Evolutionary conservation across 2,888 invertebrate species (phyloP).

Genomic region (Altica lythri): DNA sequence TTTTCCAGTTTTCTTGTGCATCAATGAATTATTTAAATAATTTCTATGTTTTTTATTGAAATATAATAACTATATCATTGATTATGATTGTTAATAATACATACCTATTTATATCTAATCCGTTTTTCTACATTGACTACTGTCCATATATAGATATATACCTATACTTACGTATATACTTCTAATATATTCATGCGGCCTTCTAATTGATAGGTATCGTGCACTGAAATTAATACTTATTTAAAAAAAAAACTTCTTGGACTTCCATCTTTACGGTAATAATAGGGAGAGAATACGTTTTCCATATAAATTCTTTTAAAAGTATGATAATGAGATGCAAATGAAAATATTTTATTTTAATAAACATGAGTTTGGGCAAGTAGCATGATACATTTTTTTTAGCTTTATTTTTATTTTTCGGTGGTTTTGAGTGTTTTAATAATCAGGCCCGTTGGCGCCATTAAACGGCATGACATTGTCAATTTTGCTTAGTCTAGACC

Average conservation of each 20-base stretch:
- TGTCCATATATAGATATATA: constrained; percentile 1
- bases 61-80: too few species aligned
- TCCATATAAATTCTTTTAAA: constrained; percentile 37
- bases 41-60: too few species aligned
- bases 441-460: constrained; percentile 32
- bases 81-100: too few species aligned
- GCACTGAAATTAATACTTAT: constrained; percentile 38
- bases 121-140: constrained; percentile 23
- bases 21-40: too few species aligned
- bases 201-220: constrained; percentile 30
- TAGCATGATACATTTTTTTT: constrained; percentile 37
- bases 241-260: constrained; percentile 32
- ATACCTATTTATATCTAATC: constrained; percentile 1
- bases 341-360: constrained; percentile 45
- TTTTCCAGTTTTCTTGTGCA: too few species aligned
- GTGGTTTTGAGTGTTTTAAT: constrained; percentile 36
- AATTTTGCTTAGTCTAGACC: constrained; percentile 31
- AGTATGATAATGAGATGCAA: constrained; percentile 47
- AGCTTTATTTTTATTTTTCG: constrained; percentile 36
- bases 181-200: constrained; percentile 27
- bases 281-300: constrained; percentile 36
- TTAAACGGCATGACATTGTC: constrained; percentile 31
- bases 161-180: too few species aligned
- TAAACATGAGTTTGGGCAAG: constrained; percentile 44
- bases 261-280: constrained; percentile 32